These are phyloP conservation scores for Actinopyga echinites DNA, from an alignment of 53 echinoderm and acorn worm genomes.

Conservation along the genomic window DNA sequence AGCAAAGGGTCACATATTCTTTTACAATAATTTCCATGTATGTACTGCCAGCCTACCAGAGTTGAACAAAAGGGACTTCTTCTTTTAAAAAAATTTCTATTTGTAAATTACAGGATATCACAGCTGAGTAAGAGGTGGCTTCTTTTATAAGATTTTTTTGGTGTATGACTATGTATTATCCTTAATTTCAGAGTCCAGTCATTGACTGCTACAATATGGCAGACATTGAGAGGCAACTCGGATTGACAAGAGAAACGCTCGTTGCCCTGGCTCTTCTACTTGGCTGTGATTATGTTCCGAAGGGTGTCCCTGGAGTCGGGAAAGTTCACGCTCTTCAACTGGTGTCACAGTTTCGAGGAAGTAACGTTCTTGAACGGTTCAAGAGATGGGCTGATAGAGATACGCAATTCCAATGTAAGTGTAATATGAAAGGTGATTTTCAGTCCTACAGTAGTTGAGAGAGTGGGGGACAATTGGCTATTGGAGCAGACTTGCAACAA, in stretches of 20 bases:
- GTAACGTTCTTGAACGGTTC: constrained; percentile 63
- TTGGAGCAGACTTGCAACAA: not conserved
- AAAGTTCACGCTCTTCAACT: constrained; percentile 72
- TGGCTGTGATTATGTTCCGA: constrained; percentile 88
- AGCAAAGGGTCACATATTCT: too few relatives aligned
- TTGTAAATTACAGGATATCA: too few relatives aligned
- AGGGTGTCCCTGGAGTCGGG: constrained; percentile 86
- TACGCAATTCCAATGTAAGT: not conserved
- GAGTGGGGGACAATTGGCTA: constrained; percentile 14
- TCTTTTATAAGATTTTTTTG: too few relatives aligned
- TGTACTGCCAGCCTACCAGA: too few relatives aligned
- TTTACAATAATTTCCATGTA: too few relatives aligned
- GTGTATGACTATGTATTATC: too few relatives aligned
- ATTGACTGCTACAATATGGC: constrained; percentile 82
- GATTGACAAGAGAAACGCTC: constrained; percentile 61
- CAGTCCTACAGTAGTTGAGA: not conserved
- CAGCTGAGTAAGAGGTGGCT: too few relatives aligned
- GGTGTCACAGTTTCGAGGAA: constrained; percentile 42
- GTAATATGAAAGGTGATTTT: not conserved
- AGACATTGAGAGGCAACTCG: constrained; percentile 64
- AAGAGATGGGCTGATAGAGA: constrained; percentile 57
- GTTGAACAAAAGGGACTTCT: too few relatives aligned
- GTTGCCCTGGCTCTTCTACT: constrained; percentile 76
- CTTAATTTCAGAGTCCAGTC: constrained; percentile 16
- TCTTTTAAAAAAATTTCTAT: too few relatives aligned